These are phyloP conservation scores for Ophiodon elongatus DNA, from an alignment of 2,113 vertebrate species.

Conservation along the genomic window DNA sequence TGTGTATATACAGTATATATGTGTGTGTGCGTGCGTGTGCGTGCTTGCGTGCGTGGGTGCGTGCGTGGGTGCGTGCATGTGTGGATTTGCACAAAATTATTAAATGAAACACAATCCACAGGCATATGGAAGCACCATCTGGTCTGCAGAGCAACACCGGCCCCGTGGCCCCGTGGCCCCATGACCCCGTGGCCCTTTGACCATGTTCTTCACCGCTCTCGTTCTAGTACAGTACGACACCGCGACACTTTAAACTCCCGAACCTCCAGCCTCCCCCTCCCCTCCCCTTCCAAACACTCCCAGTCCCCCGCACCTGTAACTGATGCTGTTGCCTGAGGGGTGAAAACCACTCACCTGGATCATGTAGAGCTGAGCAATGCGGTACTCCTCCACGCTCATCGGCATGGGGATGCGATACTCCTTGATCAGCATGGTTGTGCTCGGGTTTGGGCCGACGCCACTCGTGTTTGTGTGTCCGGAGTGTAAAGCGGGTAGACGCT, in stretches of 20 bases:
- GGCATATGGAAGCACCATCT: conserved; percentile 66
- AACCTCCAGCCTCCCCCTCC: background rate
- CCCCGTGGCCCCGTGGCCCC: conserved; percentile 50
- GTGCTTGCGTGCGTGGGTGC: background rate
- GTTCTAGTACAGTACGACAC: conserved; percentile 24
- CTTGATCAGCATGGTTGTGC: conserved; percentile 95
- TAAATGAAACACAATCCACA: conserved; percentile 35
- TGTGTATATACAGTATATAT: background rate
- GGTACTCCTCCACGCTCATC: conserved; percentile 98
- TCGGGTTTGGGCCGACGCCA: conserved; percentile 60
- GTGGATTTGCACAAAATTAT: conserved; percentile 26
- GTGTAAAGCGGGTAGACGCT: conserved; percentile 38
- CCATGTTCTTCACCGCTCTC: background rate
- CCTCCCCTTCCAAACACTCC: background rate
- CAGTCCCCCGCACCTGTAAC: too few species aligned
- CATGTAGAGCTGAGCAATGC: conserved; percentile 99
- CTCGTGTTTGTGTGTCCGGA: conserved; percentile 68
- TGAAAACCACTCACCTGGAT: conserved; percentile 89
- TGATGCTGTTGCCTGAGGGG: too few species aligned
- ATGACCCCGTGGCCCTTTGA: conserved; percentile 37
- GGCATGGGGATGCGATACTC: conserved; percentile 98
- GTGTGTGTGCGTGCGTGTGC: background rate
- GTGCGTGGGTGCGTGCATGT: too few species aligned
- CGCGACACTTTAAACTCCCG: conserved; percentile 40
- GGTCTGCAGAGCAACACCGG: conserved; percentile 18